Evolutionary conservation across 2,113 vertebrate genomes (phyloP), one percentile per base, ranked within the genome.

Genomic region (Australoheros scitulus): DNA sequence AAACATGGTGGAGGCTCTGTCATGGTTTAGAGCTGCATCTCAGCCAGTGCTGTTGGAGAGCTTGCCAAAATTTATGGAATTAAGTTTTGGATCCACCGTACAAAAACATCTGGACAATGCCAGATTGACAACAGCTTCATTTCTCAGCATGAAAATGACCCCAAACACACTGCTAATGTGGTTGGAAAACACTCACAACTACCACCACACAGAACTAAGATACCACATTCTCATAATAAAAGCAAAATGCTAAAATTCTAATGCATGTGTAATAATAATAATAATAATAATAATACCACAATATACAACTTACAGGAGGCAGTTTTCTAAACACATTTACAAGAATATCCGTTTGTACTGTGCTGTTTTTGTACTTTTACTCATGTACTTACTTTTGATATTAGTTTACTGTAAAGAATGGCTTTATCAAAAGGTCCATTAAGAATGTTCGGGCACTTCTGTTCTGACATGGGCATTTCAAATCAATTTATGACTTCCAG

Each of bases 401-500:
- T 17, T 7, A 47, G 43, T 47, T 47, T 14, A 38, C 36, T 38
- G 8, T 38, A 47, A 47, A 47, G 43, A 47, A 4, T 15, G 11
- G 43, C 43, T 47, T 47, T 47, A 15, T 47, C 14, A 47, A 14
- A 15, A 47, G 5, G 11, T 3, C 14, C 11, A 1, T 5, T 47
- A 1, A 47, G 13, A 47, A 47, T 5, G 13, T 15, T 6, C 5
- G 5, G 15, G 5, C 47, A 15, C 15, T 15, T 50, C 47, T 18
- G 50, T 52, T 17, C 47, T 52, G 47, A 52, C 47, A 18, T 17
- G 5, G 5, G 6, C 47, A 50, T 50, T 9, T n/a, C 81, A 76
- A 75, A 5, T 87, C 81, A 60, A 13, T 61, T 70, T 36, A 72
- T 63, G 78, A 76, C 78, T 65, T 59, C 34, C 52, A 41, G 74